Conservation (phyloP, 2,797 vertebrate species). For the Remorina albescens region DNA sequence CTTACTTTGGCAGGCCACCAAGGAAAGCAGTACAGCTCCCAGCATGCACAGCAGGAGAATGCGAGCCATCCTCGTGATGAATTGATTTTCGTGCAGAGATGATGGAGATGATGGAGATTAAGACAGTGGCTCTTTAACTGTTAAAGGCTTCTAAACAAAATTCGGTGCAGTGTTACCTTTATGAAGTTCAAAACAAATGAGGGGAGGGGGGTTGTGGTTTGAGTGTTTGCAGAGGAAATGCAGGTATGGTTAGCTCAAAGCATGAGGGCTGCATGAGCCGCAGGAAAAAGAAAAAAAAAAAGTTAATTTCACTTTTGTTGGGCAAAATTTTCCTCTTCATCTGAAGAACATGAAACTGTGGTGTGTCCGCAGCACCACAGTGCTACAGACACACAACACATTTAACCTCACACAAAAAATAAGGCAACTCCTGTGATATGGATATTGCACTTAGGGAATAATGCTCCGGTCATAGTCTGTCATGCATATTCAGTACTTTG, state of each 20-base stretch:
- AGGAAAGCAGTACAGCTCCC: constrained; percentile 44
- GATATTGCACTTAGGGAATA: too few species aligned
- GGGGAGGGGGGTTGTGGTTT: neutral
- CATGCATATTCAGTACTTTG: too few species aligned
- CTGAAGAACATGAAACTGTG: too few species aligned
- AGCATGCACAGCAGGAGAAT: constrained; percentile 67
- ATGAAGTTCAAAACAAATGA: constrained; percentile 20
- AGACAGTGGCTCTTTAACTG: neutral
- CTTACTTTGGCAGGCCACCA: constrained; percentile 56
- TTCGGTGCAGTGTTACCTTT: neutral
- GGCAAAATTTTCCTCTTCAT: too few species aligned
- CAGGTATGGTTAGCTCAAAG: constrained; percentile 26
- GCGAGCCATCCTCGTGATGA: constrained; percentile 53
- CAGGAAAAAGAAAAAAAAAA: too few species aligned
- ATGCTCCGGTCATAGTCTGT: too few species aligned
- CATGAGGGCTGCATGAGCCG: too few species aligned
- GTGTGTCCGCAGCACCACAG: too few species aligned
- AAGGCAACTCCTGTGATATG: too few species aligned
- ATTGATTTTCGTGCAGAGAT: neutral
- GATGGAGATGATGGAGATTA: neutral
- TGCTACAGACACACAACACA: too few species aligned
- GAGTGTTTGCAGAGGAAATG: constrained; percentile 52
- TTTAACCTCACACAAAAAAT: too few species aligned
- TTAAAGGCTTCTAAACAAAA: neutral
- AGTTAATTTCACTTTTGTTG: too few species aligned